Evolutionary conservation across 2,888 invertebrate genomes (phyloP), one percentile per base, ranked within the genome.

Genomic region (Teleiodes luculella): DNA sequence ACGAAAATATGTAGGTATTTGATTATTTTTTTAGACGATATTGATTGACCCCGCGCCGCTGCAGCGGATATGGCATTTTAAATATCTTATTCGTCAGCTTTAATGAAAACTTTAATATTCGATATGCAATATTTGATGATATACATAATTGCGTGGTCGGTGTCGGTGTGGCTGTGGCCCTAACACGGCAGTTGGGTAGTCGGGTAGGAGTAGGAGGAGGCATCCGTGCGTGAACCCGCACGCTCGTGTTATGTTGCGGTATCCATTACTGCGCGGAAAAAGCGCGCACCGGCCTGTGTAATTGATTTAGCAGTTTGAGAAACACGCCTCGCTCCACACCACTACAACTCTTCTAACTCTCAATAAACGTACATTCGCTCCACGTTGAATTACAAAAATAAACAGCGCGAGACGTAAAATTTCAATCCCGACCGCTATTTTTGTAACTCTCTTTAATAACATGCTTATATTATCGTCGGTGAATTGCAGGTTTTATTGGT

Each of bases 231-330:
- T 80, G 81, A 80, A 77, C 74, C 71, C 30, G 24, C 45, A 45
- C 33, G 2, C n/a, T 11, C n/a, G 35, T 76, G 78, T 24, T 78
- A 76, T 74, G 72, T 72, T 35, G 77, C 70, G 78, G 80, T 83
- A 81, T 87, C 82, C 83, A 88, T 87, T 86, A 87, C 87, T 76
- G 68, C 68, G 70, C 72, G 81, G 80, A 84, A 86, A 77, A 84
- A 83, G 80, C 74, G 79, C 74, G 78, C 84, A 80, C 73, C 82
- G 74, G 80, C 67, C 79, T 82, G 83, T 80, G 79, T 88, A 87
- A 88, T 88, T 24, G 24, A 87, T 86, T n/a, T 83, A 83, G 78
- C 80, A 80, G 83, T 83, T 82, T 75, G 78, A 81, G 78, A 80
- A 74, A 74, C 77, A 59, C 65, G 61, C 53, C 14, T 14, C 37